phyloP scores from a whole-genome alignment of 2,797 vertebrate species.

The Danio tinwini region DNA sequence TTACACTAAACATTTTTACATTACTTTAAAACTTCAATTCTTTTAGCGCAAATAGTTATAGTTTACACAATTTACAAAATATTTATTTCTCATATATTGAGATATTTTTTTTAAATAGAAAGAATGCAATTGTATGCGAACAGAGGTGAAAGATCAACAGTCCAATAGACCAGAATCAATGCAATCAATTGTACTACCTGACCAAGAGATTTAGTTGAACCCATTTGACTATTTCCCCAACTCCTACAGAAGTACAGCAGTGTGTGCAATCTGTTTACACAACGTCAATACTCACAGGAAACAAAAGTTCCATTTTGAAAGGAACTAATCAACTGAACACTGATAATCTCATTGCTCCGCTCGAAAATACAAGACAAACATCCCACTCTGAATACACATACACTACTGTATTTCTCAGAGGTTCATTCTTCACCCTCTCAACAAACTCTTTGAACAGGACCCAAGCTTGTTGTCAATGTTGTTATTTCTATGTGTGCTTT shows the following conservation, averaged over 20 bases:
- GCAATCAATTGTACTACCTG: slow-evolving; percentile 4
- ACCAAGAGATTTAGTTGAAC: neutral
- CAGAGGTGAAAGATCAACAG: neutral
- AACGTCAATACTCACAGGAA: slow-evolving; percentile 4
- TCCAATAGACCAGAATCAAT: neutral
- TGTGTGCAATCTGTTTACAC: neutral
- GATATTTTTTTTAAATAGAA: too few relatives aligned
- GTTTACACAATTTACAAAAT: neutral
- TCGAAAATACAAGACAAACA: neutral
- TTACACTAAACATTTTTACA: too few relatives aligned
- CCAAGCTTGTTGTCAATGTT: slow-evolving; percentile 26
- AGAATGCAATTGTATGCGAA: too few relatives aligned
- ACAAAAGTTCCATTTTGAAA: neutral
- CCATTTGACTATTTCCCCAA: neutral
- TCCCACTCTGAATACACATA: neutral
- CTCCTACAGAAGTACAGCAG: neutral
- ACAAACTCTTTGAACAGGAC: neutral
- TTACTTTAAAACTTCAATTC: too few relatives aligned
- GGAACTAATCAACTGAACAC: neutral
- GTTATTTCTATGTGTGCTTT: slow-evolving; percentile 46
- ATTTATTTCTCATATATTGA: too few relatives aligned
- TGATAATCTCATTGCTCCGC: neutral
- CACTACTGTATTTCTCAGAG: slow-evolving; percentile 5
- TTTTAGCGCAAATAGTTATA: too few relatives aligned
- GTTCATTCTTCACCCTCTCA: slow-evolving; percentile 16